Percentiles rank a stretch among this genome's conserved stretches.
Conservation (phyloP, 2,888 invertebrate genomes). For the Minunthozetes semirufus region DNA sequence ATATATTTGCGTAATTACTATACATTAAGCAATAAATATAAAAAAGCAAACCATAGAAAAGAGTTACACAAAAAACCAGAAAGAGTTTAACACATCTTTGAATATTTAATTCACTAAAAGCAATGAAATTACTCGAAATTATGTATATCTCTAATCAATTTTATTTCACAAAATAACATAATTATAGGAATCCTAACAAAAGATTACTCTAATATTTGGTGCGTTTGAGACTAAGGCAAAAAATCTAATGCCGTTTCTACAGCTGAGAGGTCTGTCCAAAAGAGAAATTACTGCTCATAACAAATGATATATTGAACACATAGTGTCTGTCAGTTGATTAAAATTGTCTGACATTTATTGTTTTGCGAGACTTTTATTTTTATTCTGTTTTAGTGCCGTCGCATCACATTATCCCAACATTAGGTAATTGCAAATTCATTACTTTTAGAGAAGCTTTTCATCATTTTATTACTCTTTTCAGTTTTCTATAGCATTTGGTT, state of each 20-base stretch:
- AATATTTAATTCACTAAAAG: not conserved
- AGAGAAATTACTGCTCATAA: not conserved
- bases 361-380: not conserved
- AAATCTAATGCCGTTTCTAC: not conserved
- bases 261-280: not conserved
- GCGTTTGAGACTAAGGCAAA: not conserved
- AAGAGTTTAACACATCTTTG: constrained; percentile 7
- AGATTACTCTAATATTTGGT: not conserved
- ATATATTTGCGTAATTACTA: not conserved
- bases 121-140: constrained; percentile 6
- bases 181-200: constrained; percentile 5
- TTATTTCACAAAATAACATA: constrained; percentile 5
- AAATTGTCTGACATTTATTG: constrained; percentile 15
- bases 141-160: constrained; percentile 10
- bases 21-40: not conserved
- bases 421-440: not conserved
- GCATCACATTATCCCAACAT: not conserved
- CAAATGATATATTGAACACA: constrained; percentile 20
- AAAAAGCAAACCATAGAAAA: not conserved
- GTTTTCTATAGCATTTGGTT: not conserved
- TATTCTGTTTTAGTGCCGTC: not conserved
- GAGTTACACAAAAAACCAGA: not conserved
- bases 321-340: not conserved
- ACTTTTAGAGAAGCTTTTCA: not conserved
- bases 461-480: constrained; percentile 19